phyloP scores from a whole-genome alignment of 2,888 invertebrate species.

The Limnephilus rhombicus region DNA sequence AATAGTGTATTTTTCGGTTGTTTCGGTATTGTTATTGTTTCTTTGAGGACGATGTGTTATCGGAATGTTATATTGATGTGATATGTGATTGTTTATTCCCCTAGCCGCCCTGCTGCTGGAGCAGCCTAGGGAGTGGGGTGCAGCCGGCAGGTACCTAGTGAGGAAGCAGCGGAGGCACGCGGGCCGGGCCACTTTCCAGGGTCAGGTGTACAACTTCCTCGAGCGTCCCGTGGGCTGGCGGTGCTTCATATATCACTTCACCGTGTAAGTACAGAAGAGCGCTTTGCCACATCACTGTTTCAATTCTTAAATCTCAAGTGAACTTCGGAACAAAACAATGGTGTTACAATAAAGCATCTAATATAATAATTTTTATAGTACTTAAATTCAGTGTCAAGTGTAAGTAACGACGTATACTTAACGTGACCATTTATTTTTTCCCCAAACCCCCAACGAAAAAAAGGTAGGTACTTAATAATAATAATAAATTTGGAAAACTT shows the following conservation, averaged over 20 bases:
- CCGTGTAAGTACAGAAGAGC: conserved; percentile 81
- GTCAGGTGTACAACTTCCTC: conserved; percentile 89
- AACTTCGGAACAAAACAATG: not conserved
- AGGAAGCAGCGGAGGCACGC: conserved; percentile 81
- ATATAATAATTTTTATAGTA: not conserved
- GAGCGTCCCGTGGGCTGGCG: conserved; percentile 91
- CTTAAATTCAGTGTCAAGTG: not conserved
- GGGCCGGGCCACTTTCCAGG: conserved; percentile 84
- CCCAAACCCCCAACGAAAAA: too few species aligned
- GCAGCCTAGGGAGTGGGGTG: conserved; percentile 76
- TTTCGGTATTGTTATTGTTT: too few species aligned
- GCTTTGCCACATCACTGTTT: conserved; percentile 6
- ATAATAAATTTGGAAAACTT: too few species aligned
- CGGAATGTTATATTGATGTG: not conserved
- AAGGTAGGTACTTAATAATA: too few species aligned
- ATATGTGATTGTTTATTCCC: not conserved
- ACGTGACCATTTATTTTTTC: too few species aligned
- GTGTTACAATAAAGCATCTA: not conserved
- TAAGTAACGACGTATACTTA: not conserved
- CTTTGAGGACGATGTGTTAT: not conserved
- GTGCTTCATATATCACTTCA: conserved; percentile 89
- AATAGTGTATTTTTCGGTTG: too few species aligned
- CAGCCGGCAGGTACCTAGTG: conserved; percentile 79
- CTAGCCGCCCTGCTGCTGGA: conserved; percentile 72
- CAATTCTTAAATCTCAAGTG: not conserved